Evolutionary conservation across 2,113 vertebrate species (phyloP).

Genomic region (Crotalus helleri): DNA sequence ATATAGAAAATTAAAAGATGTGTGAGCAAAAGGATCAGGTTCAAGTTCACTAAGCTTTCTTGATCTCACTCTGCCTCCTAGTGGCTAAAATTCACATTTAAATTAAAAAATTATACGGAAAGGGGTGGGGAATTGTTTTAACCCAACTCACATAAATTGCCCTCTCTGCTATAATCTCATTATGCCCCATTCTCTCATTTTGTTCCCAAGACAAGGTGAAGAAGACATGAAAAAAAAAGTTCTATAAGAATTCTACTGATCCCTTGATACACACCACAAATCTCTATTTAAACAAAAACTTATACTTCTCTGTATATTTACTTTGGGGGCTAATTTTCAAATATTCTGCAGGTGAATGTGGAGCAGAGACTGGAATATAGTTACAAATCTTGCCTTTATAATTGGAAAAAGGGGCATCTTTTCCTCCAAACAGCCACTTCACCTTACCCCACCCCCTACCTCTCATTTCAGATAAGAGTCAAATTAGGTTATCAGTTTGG

Average conservation of each 20-base stretch:
- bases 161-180: background rate
- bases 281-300: background rate
- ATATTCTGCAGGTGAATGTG: background rate
- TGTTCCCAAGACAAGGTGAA: background rate
- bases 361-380: background rate
- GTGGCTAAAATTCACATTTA: constrained; percentile 71
- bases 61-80: constrained; percentile 95
- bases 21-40: constrained; percentile 79
- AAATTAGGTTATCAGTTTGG: constrained; percentile 21
- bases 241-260: background rate
- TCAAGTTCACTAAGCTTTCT: constrained; percentile 83
- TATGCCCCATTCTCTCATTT: background rate
- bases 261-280: background rate
- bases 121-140: background rate
- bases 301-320: background rate
- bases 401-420: background rate
- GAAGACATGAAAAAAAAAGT: background rate
- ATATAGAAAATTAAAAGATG: constrained; percentile 52
- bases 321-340: background rate
- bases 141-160: background rate
- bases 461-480: background rate
- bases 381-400: background rate
- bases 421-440: background rate
- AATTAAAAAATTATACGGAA: background rate
- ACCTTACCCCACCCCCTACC: background rate